A percentile compares a stretch with the other conserved stretches of the same genome.
These are phyloP conservation scores for Calvadosia cruxmelitensis DNA, from an alignment of 30 jellyfish, hydroid and myxozoan species.

Conservation along the genomic window DNA sequence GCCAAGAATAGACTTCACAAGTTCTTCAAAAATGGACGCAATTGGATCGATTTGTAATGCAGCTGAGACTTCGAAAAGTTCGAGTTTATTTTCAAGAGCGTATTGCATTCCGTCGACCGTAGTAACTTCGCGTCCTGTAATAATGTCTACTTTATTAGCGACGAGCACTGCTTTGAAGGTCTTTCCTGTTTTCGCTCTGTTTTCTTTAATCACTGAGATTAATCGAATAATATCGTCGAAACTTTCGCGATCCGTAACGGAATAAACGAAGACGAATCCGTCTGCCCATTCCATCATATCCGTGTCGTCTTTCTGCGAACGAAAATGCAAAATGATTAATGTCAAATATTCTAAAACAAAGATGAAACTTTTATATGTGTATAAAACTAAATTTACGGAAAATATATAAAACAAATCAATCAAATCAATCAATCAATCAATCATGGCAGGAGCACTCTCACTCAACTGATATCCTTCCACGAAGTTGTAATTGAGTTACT, in stretches of 20 bases:
- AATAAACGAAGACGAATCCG: background rate
- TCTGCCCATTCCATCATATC: conserved; percentile 3
- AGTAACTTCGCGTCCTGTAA: background rate
- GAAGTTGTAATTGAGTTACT: no score
- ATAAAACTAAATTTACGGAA: no score
- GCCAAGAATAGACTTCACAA: no score
- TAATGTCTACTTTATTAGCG: background rate
- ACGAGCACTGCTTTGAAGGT: background rate
- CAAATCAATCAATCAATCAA: no score
- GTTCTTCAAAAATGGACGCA: background rate
- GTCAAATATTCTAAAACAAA: no score
- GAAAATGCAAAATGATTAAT: no score
- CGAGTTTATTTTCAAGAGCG: background rate
- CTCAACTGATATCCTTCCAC: no score
- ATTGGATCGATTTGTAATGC: background rate
- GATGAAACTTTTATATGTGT: no score
- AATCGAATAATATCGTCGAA: background rate
- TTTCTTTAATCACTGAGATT: background rate
- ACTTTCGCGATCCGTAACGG: background rate
- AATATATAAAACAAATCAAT: no score
- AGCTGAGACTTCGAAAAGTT: background rate
- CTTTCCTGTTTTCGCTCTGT: background rate
- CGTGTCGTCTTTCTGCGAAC: no score
- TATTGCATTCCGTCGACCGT: background rate
- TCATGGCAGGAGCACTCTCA: no score